Base-by-base conservation (phyloP, 2,888 invertebrate genomes). In the Formica aserva region DNA sequence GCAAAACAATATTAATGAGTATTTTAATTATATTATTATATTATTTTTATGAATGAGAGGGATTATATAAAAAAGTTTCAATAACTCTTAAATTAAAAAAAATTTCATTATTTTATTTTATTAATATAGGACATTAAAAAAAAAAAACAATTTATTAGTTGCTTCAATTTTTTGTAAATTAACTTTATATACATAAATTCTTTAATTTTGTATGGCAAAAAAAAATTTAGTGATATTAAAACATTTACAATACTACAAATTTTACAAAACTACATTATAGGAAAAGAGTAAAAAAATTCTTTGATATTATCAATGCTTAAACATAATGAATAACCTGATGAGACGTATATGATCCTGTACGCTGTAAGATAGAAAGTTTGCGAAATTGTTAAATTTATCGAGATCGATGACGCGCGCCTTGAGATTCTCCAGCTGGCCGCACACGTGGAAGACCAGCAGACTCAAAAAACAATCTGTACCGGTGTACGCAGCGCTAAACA, bases 371-470 rank as follows among this genome's bases (percentile, higher is more conserved):
- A 82, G 18, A 13, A 32, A 22, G 3, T 5, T 15, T 6, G 66
- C 45, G 5, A 74, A 82, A 41, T 74, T 41, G 18, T 57, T 0
- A n/a, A 26, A 35, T 5, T 26, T 32, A 5, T 41, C 32, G 18
- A 78, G n/a, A 0, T 65, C 1, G 0, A 26, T 41, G 0, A 83
- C 6, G 1, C 32, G 57, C 2, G 0, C 8, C 6, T 78, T 45
- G n/a, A 83, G 78, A 72, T 72, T 83, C 29, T 69, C 72, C 22
- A 72, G 9, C 26, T 83, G 83, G 1, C 83, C 78, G 15, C 76
- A 83, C 3, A 66, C 26, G 18, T 83, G 83, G 38, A 84, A 52
- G 11, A 84, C 18, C 3, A 84, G 32, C 9, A 84, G 0, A n/a
- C 80, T 15, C 2, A 84, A 18, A 13, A 84, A 84, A 29, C 22